A percentile compares a stretch with the other conserved stretches of the same genome.
Evolutionary conservation across 2,797 vertebrate genomes (phyloP).

Genomic region (Melanotaenia maccullochi): DNA sequence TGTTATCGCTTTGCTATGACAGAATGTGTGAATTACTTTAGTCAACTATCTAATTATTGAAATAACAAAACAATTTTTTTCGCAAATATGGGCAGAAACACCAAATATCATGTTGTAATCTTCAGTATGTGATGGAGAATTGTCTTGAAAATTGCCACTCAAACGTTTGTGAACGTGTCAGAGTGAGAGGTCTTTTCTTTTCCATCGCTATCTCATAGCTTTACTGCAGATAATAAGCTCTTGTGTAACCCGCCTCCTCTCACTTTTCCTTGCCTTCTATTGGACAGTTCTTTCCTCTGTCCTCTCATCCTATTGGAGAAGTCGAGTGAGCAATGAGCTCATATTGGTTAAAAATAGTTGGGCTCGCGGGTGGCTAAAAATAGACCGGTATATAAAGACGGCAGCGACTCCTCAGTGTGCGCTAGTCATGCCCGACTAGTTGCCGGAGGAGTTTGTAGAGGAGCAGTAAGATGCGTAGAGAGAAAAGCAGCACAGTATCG

Average conservation of each 20-base stretch:
- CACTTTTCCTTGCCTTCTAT: slow-evolving; percentile 39
- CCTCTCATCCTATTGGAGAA: slow-evolving; percentile 60
- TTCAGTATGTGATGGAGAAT: background rate
- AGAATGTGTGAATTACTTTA: background rate
- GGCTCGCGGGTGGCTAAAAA: slow-evolving; percentile 73
- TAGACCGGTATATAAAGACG: slow-evolving; percentile 74
- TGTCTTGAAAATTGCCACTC: background rate
- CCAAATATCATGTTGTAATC: background rate
- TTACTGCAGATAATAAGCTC: slow-evolving; percentile 38
- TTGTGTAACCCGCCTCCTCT: slow-evolving; percentile 48
- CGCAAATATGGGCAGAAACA: background rate
- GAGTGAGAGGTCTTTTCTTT: slow-evolving; percentile 30
- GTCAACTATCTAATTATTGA: background rate
- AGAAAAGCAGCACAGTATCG: background rate
- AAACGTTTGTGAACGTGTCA: slow-evolving; percentile 24
- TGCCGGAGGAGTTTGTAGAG: slow-evolving; percentile 2
- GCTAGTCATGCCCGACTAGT: slow-evolving; percentile 30
- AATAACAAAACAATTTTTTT: too few relatives aligned
- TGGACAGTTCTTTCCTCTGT: slow-evolving; percentile 24
- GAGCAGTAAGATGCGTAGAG: background rate
- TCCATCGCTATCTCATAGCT: background rate
- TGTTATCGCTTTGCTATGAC: too few relatives aligned
- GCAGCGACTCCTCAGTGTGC: background rate
- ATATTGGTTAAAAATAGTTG: slow-evolving; percentile 82
- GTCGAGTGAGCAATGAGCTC: slow-evolving; percentile 54